Evolutionary conservation across 2,113 vertebrate species (phyloP).

Genomic region (Dasyornis broadbenti): DNA sequence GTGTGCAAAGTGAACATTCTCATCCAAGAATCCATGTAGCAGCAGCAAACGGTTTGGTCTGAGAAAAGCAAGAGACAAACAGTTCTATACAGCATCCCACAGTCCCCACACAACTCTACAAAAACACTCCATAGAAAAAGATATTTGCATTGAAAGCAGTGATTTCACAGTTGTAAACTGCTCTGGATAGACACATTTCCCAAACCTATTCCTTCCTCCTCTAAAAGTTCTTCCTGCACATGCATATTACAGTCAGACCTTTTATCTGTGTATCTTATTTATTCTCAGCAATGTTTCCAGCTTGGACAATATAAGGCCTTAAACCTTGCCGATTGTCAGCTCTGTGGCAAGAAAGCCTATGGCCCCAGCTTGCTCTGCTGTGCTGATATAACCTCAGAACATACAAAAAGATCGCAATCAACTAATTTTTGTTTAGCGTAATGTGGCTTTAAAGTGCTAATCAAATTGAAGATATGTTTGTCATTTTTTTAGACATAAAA

Average conservation of each 20-base stretch:
- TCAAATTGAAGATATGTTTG: background rate
- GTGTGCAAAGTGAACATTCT: constrained; percentile 85
- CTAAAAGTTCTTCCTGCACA: background rate
- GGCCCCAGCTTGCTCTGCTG: background rate
- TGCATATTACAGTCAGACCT: background rate
- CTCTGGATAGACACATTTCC: background rate
- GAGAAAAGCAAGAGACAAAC: constrained; percentile 21
- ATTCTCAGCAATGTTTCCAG: background rate
- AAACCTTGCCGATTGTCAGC: background rate
- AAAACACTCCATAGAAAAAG: background rate
- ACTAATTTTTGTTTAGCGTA: background rate
- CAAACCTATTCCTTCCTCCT: background rate
- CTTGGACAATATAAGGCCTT: background rate
- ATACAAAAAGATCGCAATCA: background rate
- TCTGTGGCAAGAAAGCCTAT: background rate
- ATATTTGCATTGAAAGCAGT: background rate
- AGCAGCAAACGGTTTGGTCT: constrained; percentile 81
- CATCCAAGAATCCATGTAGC: constrained; percentile 81
- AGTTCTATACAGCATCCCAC: background rate
- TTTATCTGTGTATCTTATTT: background rate
- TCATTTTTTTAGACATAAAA: constrained; percentile 28
- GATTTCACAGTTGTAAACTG: background rate
- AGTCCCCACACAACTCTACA: background rate
- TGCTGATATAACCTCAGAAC: background rate
- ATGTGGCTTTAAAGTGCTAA: background rate